These are phyloP conservation scores for Corythornis vintsioides DNA, from an alignment of 2,113 vertebrate species.

Conservation along the genomic window DNA sequence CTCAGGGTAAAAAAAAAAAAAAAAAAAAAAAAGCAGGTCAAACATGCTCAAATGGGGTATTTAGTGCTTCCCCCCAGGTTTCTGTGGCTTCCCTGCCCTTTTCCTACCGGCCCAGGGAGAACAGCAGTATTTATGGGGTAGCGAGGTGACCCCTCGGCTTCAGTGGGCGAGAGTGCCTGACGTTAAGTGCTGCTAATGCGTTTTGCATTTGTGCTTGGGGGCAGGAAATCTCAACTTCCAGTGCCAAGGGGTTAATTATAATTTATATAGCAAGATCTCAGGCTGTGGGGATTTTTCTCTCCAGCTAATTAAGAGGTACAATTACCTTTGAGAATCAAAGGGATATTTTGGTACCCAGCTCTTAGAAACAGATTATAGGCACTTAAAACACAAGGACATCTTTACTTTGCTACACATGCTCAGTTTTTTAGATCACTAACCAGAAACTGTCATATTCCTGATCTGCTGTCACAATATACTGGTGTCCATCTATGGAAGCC, in stretches of 20 bases:
- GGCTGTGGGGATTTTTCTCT: background rate
- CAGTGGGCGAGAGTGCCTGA: background rate
- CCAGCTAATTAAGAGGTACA: conserved; percentile 57
- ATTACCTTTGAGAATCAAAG: conserved; percentile 63
- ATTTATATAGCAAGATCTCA: conserved; percentile 63
- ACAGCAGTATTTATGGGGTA: background rate
- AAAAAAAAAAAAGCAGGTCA: background rate
- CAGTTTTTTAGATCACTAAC: background rate
- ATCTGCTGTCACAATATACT: background rate
- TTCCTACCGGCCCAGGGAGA: background rate
- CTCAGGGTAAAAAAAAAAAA: background rate
- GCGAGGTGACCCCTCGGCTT: conserved; percentile 9
- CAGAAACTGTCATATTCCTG: background rate
- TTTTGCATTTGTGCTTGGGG: conserved; percentile 54
- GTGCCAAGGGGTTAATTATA: conserved; percentile 67
- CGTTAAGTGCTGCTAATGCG: conserved; percentile 55
- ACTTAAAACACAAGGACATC: background rate
- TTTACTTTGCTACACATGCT: background rate
- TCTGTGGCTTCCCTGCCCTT: background rate
- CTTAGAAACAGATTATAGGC: conserved; percentile 3
- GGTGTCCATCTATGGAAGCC: background rate
- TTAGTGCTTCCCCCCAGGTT: background rate
- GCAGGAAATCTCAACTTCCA: conserved; percentile 70
- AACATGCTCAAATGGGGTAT: background rate
- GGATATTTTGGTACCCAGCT: conserved; percentile 35